Evolutionary conservation across 2,113 vertebrate genomes (phyloP).

Genomic region (Peromyscus maniculatus): DNA sequence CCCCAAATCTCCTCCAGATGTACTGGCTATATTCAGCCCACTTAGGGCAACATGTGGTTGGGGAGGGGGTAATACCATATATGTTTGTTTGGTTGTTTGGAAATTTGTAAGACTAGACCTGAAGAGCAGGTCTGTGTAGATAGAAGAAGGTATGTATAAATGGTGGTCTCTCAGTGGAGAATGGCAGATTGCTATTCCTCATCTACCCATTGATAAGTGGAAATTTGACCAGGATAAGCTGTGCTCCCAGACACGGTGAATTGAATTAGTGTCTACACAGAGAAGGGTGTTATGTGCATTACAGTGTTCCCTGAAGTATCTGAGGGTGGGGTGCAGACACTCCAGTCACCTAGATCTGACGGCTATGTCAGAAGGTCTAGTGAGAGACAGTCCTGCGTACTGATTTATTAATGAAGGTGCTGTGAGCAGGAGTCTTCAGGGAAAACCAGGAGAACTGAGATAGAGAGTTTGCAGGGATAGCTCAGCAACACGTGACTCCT

Average conservation of each 20-base stretch:
- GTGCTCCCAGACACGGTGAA: no score
- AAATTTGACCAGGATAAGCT: background rate
- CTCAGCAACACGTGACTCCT: background rate
- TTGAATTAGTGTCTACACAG: background rate
- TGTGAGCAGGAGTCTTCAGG: background rate
- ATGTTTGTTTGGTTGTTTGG: background rate
- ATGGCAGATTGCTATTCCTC: fast-evolving
- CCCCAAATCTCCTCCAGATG: background rate
- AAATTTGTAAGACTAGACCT: background rate
- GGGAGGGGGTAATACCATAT: background rate
- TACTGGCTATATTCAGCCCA: no score
- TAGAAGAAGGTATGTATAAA: background rate
- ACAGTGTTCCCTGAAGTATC: background rate
- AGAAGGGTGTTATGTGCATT: background rate
- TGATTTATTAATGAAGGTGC: background rate
- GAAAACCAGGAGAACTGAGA: background rate
- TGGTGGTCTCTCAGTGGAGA: background rate
- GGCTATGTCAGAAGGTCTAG: background rate
- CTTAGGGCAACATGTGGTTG: background rate
- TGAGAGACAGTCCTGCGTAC: background rate
- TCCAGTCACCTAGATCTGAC: background rate
- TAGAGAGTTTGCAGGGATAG: background rate
- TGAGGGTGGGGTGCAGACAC: background rate
- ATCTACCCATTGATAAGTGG: background rate
- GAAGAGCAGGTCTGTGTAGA: background rate